Conservation (phyloP, 1,140 invertebrate species). For the Trachymyrmex septentrionalis region DNA sequence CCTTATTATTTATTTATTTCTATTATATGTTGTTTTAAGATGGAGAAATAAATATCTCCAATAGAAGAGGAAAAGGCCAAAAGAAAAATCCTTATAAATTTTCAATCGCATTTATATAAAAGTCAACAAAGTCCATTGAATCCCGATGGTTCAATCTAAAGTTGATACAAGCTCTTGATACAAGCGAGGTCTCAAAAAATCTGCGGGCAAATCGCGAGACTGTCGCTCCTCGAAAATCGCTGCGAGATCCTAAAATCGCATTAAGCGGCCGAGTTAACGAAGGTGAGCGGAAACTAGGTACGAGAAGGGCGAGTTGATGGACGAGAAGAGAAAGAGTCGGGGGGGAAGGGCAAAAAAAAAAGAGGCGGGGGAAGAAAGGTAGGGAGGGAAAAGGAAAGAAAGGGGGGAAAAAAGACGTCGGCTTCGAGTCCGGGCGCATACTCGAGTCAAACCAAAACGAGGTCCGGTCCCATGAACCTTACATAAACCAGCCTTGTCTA, state of each 20-base stretch:
- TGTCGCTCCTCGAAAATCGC: conserved; percentile 64
- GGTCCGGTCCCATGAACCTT: conserved; percentile 70
- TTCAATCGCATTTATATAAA: not conserved
- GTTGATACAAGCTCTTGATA: not conserved
- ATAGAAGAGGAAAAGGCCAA: not conserved
- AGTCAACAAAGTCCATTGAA: not conserved
- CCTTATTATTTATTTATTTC: no score
- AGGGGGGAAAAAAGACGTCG: conserved; percentile 49
- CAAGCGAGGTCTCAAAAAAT: conserved; percentile 11
- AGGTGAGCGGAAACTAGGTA: conserved; percentile 70
- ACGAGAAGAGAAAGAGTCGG: conserved; percentile 14
- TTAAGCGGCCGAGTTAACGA: conserved; percentile 72
- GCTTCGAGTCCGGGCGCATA: conserved; percentile 62
- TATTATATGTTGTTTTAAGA: not conserved
- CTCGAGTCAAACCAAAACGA: conserved; percentile 71
- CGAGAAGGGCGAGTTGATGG: conserved; percentile 23
- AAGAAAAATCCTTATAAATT: not conserved
- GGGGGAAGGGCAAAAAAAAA: conserved; percentile 21
- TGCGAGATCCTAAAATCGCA: conserved; percentile 70
- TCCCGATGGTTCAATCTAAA: not conserved
- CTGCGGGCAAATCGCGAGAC: conserved; percentile 16
- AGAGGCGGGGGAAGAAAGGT: not conserved
- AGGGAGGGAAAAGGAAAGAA: not conserved
- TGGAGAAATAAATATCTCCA: not conserved
- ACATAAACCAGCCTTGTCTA: conserved; percentile 67